These are phyloP conservation scores for Anagyrus pseudococci DNA, from an alignment of 2,888 invertebrate species.

Conservation along the genomic window DNA sequence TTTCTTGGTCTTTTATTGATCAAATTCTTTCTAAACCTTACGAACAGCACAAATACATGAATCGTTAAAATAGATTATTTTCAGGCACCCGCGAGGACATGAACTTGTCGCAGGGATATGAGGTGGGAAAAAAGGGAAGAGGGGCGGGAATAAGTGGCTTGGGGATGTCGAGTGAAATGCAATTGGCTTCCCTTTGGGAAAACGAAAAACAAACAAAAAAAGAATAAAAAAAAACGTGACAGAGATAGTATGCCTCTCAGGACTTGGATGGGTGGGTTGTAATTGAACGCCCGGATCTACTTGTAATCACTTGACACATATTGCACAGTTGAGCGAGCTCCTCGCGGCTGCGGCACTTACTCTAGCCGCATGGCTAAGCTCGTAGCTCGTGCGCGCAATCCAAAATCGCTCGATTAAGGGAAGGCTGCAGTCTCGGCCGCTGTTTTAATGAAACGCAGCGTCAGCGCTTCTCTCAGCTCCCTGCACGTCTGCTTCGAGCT, in stretches of 20 bases:
- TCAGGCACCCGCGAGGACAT: slow-evolving; percentile 25
- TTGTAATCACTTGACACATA: slow-evolving; percentile 37
- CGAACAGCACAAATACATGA: slow-evolving; percentile 39
- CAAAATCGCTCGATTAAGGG: slow-evolving; percentile 39
- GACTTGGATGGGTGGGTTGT: no score
- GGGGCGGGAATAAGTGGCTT: background rate
- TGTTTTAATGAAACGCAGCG: no score
- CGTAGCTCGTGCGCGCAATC: slow-evolving; percentile 29
- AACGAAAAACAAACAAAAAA: no score
- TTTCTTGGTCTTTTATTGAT: slow-evolving; percentile 39
- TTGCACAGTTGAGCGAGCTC: slow-evolving; percentile 36
- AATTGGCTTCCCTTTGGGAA: slow-evolving; percentile 8
- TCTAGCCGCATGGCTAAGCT: no score
- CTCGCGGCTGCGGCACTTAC: no score
- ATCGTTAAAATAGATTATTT: slow-evolving; percentile 40
- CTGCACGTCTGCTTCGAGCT: no score
- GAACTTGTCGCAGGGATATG: slow-evolving; percentile 23
- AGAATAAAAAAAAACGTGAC: no score
- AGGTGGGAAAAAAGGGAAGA: no score
- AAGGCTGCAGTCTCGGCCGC: no score
- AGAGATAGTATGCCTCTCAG: slow-evolving; percentile 22
- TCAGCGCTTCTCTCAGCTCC: no score
- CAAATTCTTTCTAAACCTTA: slow-evolving; percentile 39
- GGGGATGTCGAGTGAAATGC: slow-evolving; percentile 3
- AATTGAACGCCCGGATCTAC: slow-evolving; percentile 28